Conservation (phyloP, 64 coral and sea anemone species). For the Hydrozoanthus tunicans region DNA sequence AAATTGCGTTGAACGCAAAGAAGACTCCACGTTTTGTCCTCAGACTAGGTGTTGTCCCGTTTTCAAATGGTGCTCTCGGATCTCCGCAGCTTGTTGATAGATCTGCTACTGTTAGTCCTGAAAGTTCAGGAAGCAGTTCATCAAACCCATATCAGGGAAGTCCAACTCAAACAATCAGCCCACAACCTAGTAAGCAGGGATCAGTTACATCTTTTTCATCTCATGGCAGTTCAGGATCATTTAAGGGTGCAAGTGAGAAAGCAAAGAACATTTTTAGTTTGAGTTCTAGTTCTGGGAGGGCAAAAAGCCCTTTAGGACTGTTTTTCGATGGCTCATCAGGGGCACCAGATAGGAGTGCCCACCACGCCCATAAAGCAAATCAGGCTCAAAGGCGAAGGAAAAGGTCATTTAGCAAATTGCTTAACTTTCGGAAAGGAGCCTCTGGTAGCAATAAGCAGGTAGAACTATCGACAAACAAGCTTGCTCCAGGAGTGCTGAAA, state of each 20-base stretch:
- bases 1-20: constrained; percentile 93
- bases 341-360: constrained; percentile 61
- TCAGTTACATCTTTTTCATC: constrained; percentile 30
- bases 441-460: constrained; percentile 36
- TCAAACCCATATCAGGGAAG: background rate
- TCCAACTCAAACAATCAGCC: background rate
- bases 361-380: constrained; percentile 57
- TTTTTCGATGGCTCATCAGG: constrained; percentile 77
- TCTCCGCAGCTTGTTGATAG: background rate
- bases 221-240: constrained; percentile 12
- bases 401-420: constrained; percentile 79
- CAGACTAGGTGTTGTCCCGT: constrained; percentile 23
- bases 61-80: constrained; percentile 35
- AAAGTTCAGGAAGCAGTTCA: constrained; percentile 33
- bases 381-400: constrained; percentile 63
- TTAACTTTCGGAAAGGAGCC: constrained; percentile 70
- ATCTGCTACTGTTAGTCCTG: constrained; percentile 15
- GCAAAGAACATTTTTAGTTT: constrained; percentile 73
- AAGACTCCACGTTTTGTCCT: constrained; percentile 77
- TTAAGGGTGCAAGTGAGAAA: constrained; percentile 54
- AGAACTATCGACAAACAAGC: constrained; percentile 91
- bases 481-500: constrained; percentile 94
- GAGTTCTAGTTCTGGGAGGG: constrained; percentile 48
- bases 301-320: constrained; percentile 63
- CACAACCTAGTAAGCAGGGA: constrained; percentile 25